Conservation (phyloP, 2,888 invertebrate genomes). For the Icerya purchasi region DNA sequence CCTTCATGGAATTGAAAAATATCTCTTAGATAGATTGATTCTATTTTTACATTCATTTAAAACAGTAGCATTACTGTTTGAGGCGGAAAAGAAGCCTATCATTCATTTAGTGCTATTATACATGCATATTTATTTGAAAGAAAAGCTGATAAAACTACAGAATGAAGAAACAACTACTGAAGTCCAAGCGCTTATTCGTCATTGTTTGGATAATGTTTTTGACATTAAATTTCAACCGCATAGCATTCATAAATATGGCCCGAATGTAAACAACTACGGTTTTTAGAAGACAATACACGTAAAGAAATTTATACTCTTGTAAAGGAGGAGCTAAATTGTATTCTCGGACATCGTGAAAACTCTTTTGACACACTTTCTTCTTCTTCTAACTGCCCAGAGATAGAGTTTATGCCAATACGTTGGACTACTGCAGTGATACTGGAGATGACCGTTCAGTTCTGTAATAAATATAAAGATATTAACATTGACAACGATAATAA, state of each 20-base stretch:
- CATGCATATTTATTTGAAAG: constrained; percentile 1
- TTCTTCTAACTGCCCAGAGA: background rate
- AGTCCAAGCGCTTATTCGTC: background rate
- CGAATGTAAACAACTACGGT: background rate
- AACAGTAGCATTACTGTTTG: background rate
- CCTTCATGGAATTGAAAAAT: background rate
- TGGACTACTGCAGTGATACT: too few species aligned
- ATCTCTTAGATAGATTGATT: constrained; percentile 1
- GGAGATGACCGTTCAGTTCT: too few species aligned
- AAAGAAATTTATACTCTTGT: background rate
- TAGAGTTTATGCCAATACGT: too few species aligned
- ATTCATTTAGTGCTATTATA: background rate
- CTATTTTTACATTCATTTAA: background rate
- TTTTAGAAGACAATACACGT: background rate
- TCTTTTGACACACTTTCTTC: background rate
- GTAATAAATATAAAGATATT: too few species aligned
- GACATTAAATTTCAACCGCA: background rate
- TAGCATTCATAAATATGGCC: background rate
- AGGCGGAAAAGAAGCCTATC: background rate
- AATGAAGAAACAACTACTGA: background rate
- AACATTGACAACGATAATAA: too few species aligned
- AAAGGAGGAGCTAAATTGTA: background rate
- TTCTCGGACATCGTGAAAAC: background rate
- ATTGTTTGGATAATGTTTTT: background rate
- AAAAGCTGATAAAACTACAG: background rate